Conservation (phyloP, 2,888 invertebrate species). For the Priocnemis perturbator region DNA sequence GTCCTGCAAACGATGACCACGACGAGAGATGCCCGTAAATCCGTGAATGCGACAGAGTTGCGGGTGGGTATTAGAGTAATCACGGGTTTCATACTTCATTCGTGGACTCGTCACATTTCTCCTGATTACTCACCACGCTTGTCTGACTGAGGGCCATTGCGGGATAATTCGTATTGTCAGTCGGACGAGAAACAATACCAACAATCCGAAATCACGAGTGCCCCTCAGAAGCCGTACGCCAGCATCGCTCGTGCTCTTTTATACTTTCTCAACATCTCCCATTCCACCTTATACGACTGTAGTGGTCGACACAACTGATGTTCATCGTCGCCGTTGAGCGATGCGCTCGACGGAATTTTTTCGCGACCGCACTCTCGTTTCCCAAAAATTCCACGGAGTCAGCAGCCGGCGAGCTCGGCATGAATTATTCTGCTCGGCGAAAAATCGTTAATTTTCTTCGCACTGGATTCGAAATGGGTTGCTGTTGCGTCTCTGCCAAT, state of each 20-base stretch:
- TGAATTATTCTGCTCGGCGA: no score
- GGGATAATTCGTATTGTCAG: slow-evolving; percentile 72
- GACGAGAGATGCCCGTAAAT: no score
- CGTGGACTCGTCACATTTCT: slow-evolving; percentile 44
- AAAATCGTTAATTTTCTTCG: no score
- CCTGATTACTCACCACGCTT: slow-evolving; percentile 79
- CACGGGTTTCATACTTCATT: slow-evolving; percentile 25
- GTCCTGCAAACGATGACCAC: no score
- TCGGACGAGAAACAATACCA: slow-evolving; percentile 69
- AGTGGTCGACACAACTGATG: slow-evolving; percentile 46
- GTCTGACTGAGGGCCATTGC: slow-evolving; percentile 84
- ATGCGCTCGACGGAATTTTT: no score
- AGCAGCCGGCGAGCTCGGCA: no score
- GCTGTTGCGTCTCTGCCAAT: no score
- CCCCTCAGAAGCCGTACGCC: slow-evolving; percentile 70
- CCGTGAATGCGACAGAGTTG: no score
- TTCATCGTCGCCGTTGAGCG: background rate
- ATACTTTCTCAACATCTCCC: slow-evolving; percentile 72
- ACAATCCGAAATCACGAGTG: slow-evolving; percentile 65
- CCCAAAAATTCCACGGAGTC: no score
- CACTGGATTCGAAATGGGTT: no score
- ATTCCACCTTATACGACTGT: slow-evolving; percentile 49
- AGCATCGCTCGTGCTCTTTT: slow-evolving; percentile 71
- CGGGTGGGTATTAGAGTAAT: no score
- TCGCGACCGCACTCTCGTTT: no score